These are phyloP conservation scores for Scaptomyza polygonia DNA, from an alignment of 2,888 invertebrate genomes.

Conservation along the genomic window DNA sequence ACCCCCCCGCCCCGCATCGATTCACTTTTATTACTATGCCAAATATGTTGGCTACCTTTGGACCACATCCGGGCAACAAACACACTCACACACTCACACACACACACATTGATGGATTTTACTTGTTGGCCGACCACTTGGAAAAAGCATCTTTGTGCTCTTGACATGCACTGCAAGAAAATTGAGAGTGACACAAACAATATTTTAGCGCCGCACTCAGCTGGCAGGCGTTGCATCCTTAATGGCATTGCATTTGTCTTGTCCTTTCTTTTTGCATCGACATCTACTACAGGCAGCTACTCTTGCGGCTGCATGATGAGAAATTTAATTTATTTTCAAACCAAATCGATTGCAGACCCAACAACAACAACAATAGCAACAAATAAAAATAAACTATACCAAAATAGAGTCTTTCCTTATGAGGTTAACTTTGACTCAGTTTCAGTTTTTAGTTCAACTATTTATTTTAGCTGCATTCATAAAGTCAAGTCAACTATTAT, in stretches of 20 bases:
- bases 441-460: slow-evolving; percentile 10
- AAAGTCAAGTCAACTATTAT: slow-evolving; percentile 6
- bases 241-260: slow-evolving; percentile 67
- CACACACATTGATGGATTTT: slow-evolving; percentile 60
- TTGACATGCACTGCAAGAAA: slow-evolving; percentile 65
- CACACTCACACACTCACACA: too few species aligned
- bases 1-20: slow-evolving; percentile 33
- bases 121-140: slow-evolving; percentile 24
- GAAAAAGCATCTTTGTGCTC: slow-evolving; percentile 25
- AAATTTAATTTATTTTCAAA: slow-evolving; percentile 74
- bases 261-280: slow-evolving; percentile 32
- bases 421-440: slow-evolving; percentile 44
- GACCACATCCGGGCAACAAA: slow-evolving; percentile 9
- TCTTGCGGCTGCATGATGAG: slow-evolving; percentile 22
- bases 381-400: slow-evolving; percentile 10
- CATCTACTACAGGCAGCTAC: slow-evolving; percentile 23
- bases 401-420: slow-evolving; percentile 23
- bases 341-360: slow-evolving; percentile 63
- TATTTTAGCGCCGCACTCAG: slow-evolving; percentile 53
- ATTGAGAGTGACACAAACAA: slow-evolving; percentile 68
- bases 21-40: slow-evolving; percentile 70
- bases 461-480: not conserved
- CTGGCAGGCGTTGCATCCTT: slow-evolving; percentile 26
- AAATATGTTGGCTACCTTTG: slow-evolving; percentile 65
- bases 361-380: slow-evolving; percentile 1